Evolutionary conservation across 2,113 vertebrate species (phyloP), one percentile per base, ranked within the genome.

Genomic region (Ammodytes marinus): DNA sequence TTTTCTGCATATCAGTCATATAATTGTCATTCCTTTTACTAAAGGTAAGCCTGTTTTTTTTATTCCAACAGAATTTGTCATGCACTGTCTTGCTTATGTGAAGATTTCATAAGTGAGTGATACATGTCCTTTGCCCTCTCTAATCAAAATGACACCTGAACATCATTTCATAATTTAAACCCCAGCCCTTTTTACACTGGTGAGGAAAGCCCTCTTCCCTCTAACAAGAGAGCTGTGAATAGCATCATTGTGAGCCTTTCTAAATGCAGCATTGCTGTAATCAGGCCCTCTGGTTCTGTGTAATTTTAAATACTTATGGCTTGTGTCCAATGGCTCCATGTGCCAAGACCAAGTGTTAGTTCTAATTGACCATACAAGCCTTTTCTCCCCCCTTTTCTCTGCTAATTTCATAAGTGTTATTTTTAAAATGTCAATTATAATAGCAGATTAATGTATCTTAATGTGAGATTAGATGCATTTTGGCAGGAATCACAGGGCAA

Each of bases 351-450:
- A 85, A 91, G 89, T 92, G 90, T 94, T 91, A 83, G 79, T 86
- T 89, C 84, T 93, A 94, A 94, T 93, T 91, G 93, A 93, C 93
- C 93, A 91, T 94, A 91, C 84, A 90, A 91, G 86, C 72, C 90
- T 91, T 89, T 93, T 93, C 88, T 92, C 84, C 83, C 83, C 27
- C 77, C 82, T 80, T 90, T 92, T 92, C 86, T 91, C 88, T 84
- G 80, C 90, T 93, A 92, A 93, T 92, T 92, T 91, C 88, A 90
- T 87, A 92, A 93, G 89, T 93, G 89, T 84, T 93, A 92, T 92
- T 93, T 93, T 93, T 91, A 89, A 92, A 86, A 91, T 75, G 86
- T 89, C 90, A 93, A 92, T 92, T 93, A 91, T 80, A 83, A 88
- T 27, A 82, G 78, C 86, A 87, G 91, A 93, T 92, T 92, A 93